Evolutionary conservation across 1,140 invertebrate species (phyloP).

Genomic region (Nasonia longicornis): DNA sequence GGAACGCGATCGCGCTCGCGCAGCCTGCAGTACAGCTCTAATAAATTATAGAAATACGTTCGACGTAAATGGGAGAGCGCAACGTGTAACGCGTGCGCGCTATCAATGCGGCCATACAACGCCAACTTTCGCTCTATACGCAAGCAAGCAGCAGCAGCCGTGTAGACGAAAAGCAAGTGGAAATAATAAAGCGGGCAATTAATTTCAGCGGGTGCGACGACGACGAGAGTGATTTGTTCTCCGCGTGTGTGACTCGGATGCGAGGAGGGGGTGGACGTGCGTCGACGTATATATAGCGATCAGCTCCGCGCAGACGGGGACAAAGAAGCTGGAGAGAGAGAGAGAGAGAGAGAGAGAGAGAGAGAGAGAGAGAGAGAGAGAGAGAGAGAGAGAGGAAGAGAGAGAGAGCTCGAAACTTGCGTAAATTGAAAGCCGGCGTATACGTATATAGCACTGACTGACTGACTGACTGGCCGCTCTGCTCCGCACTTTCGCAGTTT

Average conservation of each 20-base stretch:
- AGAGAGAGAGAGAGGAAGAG: too few relatives aligned
- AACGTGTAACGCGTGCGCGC: neutral
- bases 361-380: too few relatives aligned
- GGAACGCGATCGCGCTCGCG: neutral
- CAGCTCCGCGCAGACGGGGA: neutral
- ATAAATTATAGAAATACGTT: slow-evolving; percentile 48
- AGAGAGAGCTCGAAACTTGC: slow-evolving; percentile 21
- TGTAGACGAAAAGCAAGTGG: neutral
- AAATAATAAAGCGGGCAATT: slow-evolving; percentile 40
- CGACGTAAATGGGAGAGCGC: slow-evolving; percentile 35
- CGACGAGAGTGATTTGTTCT: slow-evolving; percentile 26
- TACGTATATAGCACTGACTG: neutral
- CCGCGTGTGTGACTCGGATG: neutral
- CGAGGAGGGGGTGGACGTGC: too few relatives aligned
- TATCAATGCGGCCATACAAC: slow-evolving; percentile 26
- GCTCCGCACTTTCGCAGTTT: slow-evolving; percentile 33
- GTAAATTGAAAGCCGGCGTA: slow-evolving; percentile 31
- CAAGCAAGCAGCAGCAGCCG: too few relatives aligned
- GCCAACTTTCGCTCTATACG: neutral
- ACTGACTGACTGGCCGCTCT: neutral
- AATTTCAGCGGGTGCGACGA: neutral
- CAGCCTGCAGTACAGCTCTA: slow-evolving; percentile 17
- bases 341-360: too few relatives aligned
- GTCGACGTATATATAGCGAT: neutral
- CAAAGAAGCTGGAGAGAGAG: neutral